phyloP scores from a whole-genome alignment of 2,888 invertebrate genomes.

The Drosophila aldrichi region DNA sequence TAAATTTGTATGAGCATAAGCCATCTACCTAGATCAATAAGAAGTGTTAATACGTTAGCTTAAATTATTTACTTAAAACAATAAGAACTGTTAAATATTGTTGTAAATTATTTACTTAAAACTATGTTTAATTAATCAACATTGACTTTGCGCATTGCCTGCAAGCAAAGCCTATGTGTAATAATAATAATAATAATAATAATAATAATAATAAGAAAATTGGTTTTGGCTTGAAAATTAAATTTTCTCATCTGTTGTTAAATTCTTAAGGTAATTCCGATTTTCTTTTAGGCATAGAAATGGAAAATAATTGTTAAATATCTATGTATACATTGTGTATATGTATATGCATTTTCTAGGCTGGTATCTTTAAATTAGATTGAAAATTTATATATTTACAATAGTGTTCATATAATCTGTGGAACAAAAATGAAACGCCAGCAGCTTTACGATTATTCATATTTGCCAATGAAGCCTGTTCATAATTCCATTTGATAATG shows the following conservation, averaged over 20 bases:
- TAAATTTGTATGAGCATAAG: background rate
- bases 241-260: no score
- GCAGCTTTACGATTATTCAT: constrained; percentile 60
- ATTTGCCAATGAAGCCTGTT: constrained; percentile 31
- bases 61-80: background rate
- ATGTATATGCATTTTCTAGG: background rate
- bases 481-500: constrained; percentile 46
- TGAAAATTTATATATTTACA: background rate
- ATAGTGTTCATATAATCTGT: background rate
- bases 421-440: background rate
- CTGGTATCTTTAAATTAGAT: background rate
- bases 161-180: no score
- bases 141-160: background rate
- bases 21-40: background rate
- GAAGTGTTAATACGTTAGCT: background rate
- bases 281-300: background rate
- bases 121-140: background rate
- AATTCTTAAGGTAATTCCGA: background rate
- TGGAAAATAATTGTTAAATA: background rate
- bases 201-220: background rate
- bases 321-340: no score
- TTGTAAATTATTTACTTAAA: background rate
- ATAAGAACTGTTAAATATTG: background rate
- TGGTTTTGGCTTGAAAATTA: background rate
- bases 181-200: background rate